Base-by-base conservation (phyloP, 1,140 invertebrate species). In the Cotesia glomerata region DNA sequence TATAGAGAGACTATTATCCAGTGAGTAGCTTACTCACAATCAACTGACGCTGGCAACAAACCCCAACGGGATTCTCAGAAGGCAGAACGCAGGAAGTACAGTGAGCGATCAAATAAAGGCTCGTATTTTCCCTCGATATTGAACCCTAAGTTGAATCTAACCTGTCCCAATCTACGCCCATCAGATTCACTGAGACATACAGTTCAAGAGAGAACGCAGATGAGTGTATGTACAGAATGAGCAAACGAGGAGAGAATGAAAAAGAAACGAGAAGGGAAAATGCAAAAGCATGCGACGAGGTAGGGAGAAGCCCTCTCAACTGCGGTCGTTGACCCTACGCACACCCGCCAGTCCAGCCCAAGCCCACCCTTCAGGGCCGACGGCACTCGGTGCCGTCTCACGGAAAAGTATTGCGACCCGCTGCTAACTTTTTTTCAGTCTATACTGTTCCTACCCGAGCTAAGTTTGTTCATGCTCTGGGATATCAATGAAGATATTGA, bases 131-230 rank as follows among this genome's bases (percentile, higher is more conserved):
- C 65, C 80, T 80, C 82, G 83, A 84, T 84, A 85, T 85, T 85
- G 83, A 85, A 83, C 81, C 82, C 82, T 84, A 84, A 84, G 81
- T 82, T 83, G 80, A 84, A 82, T 82, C 82, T 83, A 85, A 84
- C 83, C 83, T 84, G 80, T 78, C 80, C 74, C 81, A 82, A 82
- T 78, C 76, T 78, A 73, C 76, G 76, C 75, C 79, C 79, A 76
- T 77, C 78, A 74, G 78, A 79, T 80, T 77, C 56, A 71, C 49
- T 16, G 68, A 72, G 45, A 61, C 32, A 71, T 64, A 54, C n/a
- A 16, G 11, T 26, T 26, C 16, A 51, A 52, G 56, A 67, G 54
- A 36, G 35, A 49, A 34, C 32, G 34, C 36, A 72, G 32, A 69
- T 16, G 58, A 54, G 52, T 9, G n/a, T 62, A 34, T 45, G 45